These are phyloP conservation scores for Solen grandis DNA, from an alignment of 1,140 invertebrate species.

Conservation along the genomic window DNA sequence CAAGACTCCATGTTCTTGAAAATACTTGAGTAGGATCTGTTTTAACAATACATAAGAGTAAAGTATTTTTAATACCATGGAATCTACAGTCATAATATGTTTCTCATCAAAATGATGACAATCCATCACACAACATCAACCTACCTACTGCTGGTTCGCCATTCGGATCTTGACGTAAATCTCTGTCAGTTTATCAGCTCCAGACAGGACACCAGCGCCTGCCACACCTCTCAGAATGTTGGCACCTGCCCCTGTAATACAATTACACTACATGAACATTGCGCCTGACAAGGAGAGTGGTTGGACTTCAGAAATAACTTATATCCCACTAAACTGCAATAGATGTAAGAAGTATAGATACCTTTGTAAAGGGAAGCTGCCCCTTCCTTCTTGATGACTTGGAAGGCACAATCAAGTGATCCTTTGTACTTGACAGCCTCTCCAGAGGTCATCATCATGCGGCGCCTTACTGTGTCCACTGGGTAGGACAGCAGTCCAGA, in stretches of 20 bases:
- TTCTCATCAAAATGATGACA: too few relatives aligned
- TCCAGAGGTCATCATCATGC: constrained; percentile 90
- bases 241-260: constrained; percentile 83
- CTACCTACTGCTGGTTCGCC: constrained; percentile 20
- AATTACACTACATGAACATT: too few relatives aligned
- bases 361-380: constrained; percentile 83
- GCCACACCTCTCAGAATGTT: constrained; percentile 82
- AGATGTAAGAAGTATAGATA: too few relatives aligned
- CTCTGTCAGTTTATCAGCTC: constrained; percentile 83
- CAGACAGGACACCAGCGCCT: constrained; percentile 82
- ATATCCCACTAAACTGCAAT: too few relatives aligned
- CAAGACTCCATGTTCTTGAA: too few relatives aligned
- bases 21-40: too few relatives aligned
- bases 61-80: too few relatives aligned
- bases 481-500: constrained; percentile 96
- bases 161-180: constrained; percentile 73
- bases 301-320: too few relatives aligned
- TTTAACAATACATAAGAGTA: too few relatives aligned
- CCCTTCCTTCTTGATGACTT: constrained; percentile 83
- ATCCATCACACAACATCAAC: too few relatives aligned
- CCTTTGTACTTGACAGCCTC: constrained; percentile 84
- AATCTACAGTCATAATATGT: too few relatives aligned
- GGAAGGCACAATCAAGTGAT: constrained; percentile 82
- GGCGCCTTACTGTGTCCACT: constrained; percentile 95
- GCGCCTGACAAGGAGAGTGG: too few relatives aligned